A percentile compares a stretch with the other conserved stretches of the same genome.
phyloP scores from a whole-genome alignment of 2,797 vertebrate genomes.

The Neosalanx taihuensis region DNA sequence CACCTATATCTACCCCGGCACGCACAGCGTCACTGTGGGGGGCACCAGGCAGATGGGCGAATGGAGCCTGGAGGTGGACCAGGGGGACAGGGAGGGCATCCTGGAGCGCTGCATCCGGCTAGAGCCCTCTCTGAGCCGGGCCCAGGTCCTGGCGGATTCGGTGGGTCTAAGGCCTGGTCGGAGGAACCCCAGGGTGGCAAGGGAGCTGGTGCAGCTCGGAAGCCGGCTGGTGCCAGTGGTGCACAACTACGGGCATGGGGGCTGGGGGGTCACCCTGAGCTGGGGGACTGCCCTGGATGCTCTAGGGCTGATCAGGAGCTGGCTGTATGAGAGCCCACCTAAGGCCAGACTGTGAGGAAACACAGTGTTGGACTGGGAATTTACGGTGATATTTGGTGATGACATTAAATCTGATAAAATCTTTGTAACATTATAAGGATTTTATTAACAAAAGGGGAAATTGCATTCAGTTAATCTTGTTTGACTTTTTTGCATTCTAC shows the following conservation, averaged over 20 bases:
- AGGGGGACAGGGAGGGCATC: conserved; percentile 67
- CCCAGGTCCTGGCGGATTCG: conserved; percentile 61
- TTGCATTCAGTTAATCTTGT: no score
- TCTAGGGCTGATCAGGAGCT: conserved; percentile 71
- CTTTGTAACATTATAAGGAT: not conserved
- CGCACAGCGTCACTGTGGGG: conserved; percentile 74
- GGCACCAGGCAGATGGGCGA: conserved; percentile 73
- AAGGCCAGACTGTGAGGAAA: conserved; percentile 63
- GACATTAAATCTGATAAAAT: no score
- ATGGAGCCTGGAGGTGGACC: conserved; percentile 75
- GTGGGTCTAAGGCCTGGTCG: conserved; percentile 87
- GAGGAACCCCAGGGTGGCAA: conserved; percentile 73
- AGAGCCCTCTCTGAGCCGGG: conserved; percentile 78
- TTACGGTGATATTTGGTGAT: not conserved
- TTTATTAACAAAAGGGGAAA: not conserved
- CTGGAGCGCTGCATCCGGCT: conserved; percentile 77
- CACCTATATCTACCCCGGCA: conserved; percentile 88
- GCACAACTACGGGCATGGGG: conserved; percentile 90
- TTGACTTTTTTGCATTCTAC: no score
- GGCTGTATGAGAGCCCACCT: conserved; percentile 53
- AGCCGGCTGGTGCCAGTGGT: conserved; percentile 71
- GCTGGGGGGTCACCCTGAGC: conserved; percentile 81
- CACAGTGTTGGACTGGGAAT: not conserved
- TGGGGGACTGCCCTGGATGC: conserved; percentile 84
- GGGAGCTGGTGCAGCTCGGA: conserved; percentile 63